phyloP scores from a whole-genome alignment of 2,888 invertebrate genomes.

The Erynnis tages region DNA sequence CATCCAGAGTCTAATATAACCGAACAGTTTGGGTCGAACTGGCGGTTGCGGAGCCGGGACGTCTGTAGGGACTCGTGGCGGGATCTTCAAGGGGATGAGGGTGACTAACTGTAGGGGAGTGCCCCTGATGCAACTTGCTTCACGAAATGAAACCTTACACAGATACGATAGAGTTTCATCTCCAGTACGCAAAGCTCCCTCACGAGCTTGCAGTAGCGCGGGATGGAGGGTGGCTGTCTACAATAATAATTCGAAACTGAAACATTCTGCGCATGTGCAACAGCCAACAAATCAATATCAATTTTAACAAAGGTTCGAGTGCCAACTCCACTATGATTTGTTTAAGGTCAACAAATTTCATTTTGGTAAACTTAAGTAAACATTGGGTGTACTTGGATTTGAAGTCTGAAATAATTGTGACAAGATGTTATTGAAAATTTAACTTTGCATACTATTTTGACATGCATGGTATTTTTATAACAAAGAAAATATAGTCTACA shows the following conservation, averaged over 20 bases:
- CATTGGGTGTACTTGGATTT: too few relatives aligned
- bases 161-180: not conserved
- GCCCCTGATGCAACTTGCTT: not conserved
- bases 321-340: too few relatives aligned
- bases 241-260: conserved; percentile 11
- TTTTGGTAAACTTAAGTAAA: too few relatives aligned
- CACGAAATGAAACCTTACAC: conserved; percentile 8
- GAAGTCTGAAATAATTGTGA: too few relatives aligned
- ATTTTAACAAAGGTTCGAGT: conserved; percentile 3
- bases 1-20: too few relatives aligned
- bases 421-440: too few relatives aligned
- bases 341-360: too few relatives aligned
- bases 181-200: not conserved
- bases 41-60: conserved; percentile 16
- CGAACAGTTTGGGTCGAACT: conserved; percentile 6
- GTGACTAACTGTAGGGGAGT: conserved; percentile 15
- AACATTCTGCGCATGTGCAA: conserved; percentile 15
- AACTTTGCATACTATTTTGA: too few relatives aligned
- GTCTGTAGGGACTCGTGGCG: conserved; percentile 6
- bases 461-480: too few relatives aligned
- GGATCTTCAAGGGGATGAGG: conserved; percentile 9
- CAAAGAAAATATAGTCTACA: too few relatives aligned
- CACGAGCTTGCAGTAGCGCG: conserved; percentile 9
- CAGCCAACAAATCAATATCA: conserved; percentile 16
- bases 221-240: conserved; percentile 8